Base-by-base conservation (phyloP, 2,888 invertebrate genomes). In the Athrips mouffetella region DNA sequence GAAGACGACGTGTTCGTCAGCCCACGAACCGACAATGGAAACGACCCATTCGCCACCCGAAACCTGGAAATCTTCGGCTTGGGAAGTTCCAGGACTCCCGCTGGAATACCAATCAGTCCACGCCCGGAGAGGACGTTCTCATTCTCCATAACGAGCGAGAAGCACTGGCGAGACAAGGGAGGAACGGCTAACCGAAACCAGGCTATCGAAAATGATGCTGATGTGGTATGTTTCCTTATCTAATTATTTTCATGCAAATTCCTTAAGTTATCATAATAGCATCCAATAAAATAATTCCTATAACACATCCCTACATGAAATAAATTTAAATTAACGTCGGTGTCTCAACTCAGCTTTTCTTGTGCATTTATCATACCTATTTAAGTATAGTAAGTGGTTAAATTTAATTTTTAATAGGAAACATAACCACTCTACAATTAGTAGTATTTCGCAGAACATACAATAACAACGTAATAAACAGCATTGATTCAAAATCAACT, bases 1-100 rank as follows among this genome's bases (percentile, higher is more conserved):
- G 88, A 88, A n/a, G 88, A 88, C 49, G 88, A 88, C 52, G 88
- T 87, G n/a, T 87, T 88, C 67, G 65, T 75, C 58, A 73, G 74
- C 47, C 84, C 86, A 0, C 60, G 86, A 42, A 68, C 72, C 1
- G 81, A 82, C 49, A 74, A 74, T 33, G 76, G 73, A 1, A 87
- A 83, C 57, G 87, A 87, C 47, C 72, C 78, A 1, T 87, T 87
- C 57, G 77, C 87, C 0, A 83, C 83, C 0, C 68, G 80, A 11
- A 84, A 82, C 49, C 55, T 86, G 18, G 86, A 87, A 55, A 87
- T 87, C 30, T 85, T 85, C 49, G 75, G 85, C 16, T 81, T 77
- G 48, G 78, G 82, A 0, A 80, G 78, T 13, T 76, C 77, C 0
- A 70, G 87, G 54, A 86, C 86, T 1, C 87, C 87, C 0, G 87